Conservation (phyloP, 2,888 invertebrate species). For the Aleiodes leptofemur region DNA sequence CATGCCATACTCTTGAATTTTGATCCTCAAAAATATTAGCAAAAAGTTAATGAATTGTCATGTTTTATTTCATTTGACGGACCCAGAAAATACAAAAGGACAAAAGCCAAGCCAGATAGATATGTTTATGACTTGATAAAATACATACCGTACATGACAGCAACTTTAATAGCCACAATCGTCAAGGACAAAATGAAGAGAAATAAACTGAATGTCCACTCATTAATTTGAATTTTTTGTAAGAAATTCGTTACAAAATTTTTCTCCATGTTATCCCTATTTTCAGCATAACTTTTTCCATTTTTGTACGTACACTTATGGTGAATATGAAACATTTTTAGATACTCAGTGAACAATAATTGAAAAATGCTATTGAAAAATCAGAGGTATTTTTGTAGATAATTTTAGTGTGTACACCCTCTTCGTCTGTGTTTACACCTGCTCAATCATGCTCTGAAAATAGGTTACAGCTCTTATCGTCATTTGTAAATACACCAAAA, state of each 20-base stretch:
- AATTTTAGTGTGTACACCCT: background rate
- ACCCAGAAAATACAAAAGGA: too few relatives aligned
- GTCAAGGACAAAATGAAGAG: conserved; percentile 61
- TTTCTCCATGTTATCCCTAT: background rate
- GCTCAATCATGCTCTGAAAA: conserved; percentile 16
- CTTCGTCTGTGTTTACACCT: conserved; percentile 5
- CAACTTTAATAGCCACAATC: conserved; percentile 64
- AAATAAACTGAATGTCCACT: conserved; percentile 63
- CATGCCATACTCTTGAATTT: too few relatives aligned
- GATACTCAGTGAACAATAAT: background rate
- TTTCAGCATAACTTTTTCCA: conserved; percentile 8
- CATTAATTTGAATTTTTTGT: conserved; percentile 59
- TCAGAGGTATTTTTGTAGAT: conserved; percentile 3
- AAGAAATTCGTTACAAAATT: conserved; percentile 48
- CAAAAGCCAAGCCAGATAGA: background rate
- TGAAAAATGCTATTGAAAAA: background rate
- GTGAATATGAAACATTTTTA: conserved; percentile 12
- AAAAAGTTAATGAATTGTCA: too few relatives aligned
- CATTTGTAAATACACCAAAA: too few relatives aligned
- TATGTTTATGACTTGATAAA: background rate
- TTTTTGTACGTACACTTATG: conserved; percentile 6
- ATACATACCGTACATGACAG: conserved; percentile 63
- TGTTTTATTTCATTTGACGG: too few relatives aligned
- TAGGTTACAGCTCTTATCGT: background rate
- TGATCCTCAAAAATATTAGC: too few relatives aligned